These are phyloP conservation scores for Heliconius himera DNA, from an alignment of 1,140 invertebrate species.

Conservation along the genomic window DNA sequence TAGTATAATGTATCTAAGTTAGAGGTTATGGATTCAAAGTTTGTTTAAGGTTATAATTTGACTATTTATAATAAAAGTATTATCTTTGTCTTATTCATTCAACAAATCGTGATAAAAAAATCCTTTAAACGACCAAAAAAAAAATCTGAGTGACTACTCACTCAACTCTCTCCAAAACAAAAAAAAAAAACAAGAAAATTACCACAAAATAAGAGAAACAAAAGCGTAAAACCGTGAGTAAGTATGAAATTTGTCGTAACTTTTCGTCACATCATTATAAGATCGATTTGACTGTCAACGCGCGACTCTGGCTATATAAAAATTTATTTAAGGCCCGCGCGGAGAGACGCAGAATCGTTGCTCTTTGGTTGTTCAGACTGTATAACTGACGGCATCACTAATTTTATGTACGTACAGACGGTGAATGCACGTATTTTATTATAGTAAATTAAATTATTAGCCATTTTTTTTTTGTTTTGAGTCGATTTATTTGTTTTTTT, in stretches of 20 bases:
- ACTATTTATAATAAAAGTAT: too few relatives aligned
- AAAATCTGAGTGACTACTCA: not conserved
- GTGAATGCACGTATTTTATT: not conserved
- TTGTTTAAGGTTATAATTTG: not conserved
- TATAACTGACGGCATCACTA: not conserved
- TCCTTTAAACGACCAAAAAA: not conserved
- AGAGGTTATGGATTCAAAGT: not conserved
- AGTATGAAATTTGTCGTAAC: constrained; percentile 39
- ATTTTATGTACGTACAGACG: not conserved
- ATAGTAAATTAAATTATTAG: not conserved
- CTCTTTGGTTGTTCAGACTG: not conserved
- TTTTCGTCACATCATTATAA: constrained; percentile 43
- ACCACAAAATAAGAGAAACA: not conserved
- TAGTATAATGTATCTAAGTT: not conserved
- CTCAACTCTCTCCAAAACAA: not conserved
- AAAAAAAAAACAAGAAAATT: not conserved
- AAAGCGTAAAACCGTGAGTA: constrained; percentile 3
- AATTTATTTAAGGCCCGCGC: constrained; percentile 29
- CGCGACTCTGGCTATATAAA: constrained; percentile 28
- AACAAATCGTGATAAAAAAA: too few relatives aligned
- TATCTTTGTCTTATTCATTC: too few relatives aligned
- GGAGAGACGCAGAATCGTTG: constrained; percentile 7
- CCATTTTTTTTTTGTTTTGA: not conserved
- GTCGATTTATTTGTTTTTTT: too few relatives aligned
- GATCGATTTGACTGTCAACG: constrained; percentile 43